These are phyloP conservation scores for Pseudomyrmex pallidus DNA, from an alignment of 1,140 invertebrate species.

Conservation along the genomic window DNA sequence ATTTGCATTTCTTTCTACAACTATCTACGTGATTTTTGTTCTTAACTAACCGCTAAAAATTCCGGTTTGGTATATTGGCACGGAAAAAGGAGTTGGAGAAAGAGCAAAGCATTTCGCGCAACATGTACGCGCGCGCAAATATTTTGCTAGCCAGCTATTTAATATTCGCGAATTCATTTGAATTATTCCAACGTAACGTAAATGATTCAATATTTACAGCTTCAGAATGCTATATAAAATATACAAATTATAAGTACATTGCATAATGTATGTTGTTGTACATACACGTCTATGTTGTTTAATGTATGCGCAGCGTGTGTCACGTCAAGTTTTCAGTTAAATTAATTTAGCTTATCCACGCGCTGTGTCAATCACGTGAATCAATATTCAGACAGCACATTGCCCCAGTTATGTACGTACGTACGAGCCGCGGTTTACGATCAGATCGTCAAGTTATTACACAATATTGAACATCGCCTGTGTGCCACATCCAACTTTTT, in stretches of 20 bases:
- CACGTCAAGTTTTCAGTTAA: constrained; percentile 32
- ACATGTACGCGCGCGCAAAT: neutral
- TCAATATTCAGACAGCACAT: constrained; percentile 39
- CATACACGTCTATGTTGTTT: neutral
- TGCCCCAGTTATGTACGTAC: neutral
- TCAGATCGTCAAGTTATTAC: constrained; percentile 13
- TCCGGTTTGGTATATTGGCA: neutral
- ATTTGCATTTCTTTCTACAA: constrained; percentile 50
- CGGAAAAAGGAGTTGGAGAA: too few species aligned
- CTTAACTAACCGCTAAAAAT: neutral
- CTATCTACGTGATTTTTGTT: constrained; percentile 39
- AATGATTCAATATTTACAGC: too few species aligned
- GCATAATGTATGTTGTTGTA: neutral
- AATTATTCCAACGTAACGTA: constrained; percentile 3
- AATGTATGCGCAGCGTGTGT: constrained; percentile 1
- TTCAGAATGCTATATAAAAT: too few species aligned
- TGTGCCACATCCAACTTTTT: neutral
- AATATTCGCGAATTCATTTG: neutral
- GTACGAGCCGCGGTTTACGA: neutral
- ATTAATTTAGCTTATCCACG: constrained; percentile 36
- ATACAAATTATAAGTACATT: neutral
- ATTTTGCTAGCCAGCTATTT: neutral
- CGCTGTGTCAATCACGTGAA: constrained; percentile 32
- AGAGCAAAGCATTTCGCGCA: too few species aligned
- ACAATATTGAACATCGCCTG: constrained; percentile 12